phyloP scores from a whole-genome alignment of 2,888 invertebrate species.

The Drosophila tanythrix region DNA sequence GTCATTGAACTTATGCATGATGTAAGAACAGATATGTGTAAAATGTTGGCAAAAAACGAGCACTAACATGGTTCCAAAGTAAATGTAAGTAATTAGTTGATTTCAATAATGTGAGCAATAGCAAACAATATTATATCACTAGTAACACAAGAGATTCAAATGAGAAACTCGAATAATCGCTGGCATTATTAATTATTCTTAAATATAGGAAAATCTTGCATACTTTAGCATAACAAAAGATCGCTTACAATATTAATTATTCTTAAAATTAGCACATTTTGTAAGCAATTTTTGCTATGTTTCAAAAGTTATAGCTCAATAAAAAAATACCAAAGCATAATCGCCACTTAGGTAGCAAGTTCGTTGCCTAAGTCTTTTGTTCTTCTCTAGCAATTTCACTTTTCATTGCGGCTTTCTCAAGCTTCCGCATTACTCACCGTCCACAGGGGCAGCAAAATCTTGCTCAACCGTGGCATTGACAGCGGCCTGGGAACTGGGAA shows the following conservation, averaged over 20 bases:
- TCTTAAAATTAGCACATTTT: neutral
- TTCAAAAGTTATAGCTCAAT: neutral
- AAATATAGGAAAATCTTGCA: neutral
- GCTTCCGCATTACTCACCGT: conserved; percentile 53
- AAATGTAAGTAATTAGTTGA: neutral
- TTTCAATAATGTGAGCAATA: neutral
- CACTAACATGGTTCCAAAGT: conserved; percentile 3
- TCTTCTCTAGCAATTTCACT: conserved; percentile 41
- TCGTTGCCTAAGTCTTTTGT: conserved; percentile 64
- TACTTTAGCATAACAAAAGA: neutral
- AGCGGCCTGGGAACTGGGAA: conserved; percentile 14
- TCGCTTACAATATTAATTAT: too few species aligned
- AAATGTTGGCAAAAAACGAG: conserved; percentile 6
- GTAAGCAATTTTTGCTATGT: neutral
- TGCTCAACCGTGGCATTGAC: conserved; percentile 48
- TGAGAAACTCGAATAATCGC: neutral
- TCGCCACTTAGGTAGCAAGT: conserved; percentile 11
- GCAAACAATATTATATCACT: neutral
- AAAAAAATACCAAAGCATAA: neutral
- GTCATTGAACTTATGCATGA: conserved; percentile 66
- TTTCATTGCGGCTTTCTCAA: conserved; percentile 18
- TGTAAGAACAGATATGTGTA: neutral
- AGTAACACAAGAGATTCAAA: neutral
- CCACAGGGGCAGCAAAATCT: conserved; percentile 7
- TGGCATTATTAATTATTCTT: neutral